Conservation (phyloP, 2,113 vertebrate genomes). For the Mustela lutreola region DNA sequence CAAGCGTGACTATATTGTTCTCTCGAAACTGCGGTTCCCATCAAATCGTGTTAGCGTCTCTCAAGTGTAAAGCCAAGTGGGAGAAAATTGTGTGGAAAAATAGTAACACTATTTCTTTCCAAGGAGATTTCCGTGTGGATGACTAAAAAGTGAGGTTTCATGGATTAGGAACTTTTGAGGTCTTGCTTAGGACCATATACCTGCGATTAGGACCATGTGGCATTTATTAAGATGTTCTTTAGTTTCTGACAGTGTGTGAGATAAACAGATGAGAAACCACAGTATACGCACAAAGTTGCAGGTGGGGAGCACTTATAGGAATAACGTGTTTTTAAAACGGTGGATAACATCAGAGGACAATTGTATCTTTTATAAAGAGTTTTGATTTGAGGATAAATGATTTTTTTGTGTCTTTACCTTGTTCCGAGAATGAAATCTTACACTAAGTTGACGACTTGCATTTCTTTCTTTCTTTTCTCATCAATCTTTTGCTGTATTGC, state of each 20-base stretch:
- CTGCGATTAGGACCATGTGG: neutral
- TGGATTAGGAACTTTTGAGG: neutral
- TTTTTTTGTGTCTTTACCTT: neutral
- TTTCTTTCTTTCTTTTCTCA: neutral
- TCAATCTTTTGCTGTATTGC: neutral
- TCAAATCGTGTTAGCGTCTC: neutral
- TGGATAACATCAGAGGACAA: neutral
- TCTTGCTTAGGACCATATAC: neutral
- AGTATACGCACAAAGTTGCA: neutral
- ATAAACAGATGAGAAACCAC: neutral
- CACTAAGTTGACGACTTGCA: neutral
- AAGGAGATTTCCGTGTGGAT: neutral
- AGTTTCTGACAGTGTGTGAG: neutral
- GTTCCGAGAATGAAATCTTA: constrained; percentile 12
- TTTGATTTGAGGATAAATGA: constrained; percentile 51
- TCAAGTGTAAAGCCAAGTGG: neutral
- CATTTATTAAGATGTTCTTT: neutral
- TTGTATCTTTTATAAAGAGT: neutral
- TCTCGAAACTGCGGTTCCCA: neutral
- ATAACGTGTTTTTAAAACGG: neutral
- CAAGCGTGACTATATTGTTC: neutral
- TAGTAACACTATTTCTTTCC: neutral
- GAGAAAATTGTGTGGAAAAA: neutral
- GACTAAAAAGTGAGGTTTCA: neutral
- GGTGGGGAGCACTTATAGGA: neutral